Evolutionary conservation across 2,797 vertebrate species (phyloP), one percentile per base, ranked within the genome.

Genomic region (Paedocypris micromegethes): DNA sequence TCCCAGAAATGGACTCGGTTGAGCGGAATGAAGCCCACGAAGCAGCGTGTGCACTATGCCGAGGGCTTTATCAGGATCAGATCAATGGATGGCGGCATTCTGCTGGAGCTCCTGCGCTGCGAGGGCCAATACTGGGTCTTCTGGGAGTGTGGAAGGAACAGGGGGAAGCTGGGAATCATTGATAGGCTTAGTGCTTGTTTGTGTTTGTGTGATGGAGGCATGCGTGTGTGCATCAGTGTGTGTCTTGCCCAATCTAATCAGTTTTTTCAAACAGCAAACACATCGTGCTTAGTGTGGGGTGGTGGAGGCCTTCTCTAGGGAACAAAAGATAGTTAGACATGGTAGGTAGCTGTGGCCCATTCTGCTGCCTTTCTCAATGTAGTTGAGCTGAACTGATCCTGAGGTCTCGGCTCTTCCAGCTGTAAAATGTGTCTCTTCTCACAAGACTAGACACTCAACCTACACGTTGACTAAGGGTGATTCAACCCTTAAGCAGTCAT

Each of bases 1-100:
- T 86, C 81, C 80, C 86, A 86, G 84, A 88, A 87, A 88, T 88
- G 87, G 84, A 86, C 86, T 87, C 83, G 86, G 73, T 87, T 88
- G 86, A 88, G 88, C 83, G 82, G 86, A 89, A 89, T 90, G 86
- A 89, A 88, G 84, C 84, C 82, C 86, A 86, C 82, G 86, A 87
- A 86, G 85, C 83, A 80, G 81, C 84, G 76, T 83, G 85, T 86
- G 85, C 86, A 85, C 85, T 83, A 84, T 75, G 72, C 82, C 77
- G 82, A 82, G 79, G 78, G 86, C 84, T 89, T 88, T 87, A 89
- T 88, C 87, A 88, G 84, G 87, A 86, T 81, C 74, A 87, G 87
- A 90, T 90, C 89, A 88, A 87, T 90, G 86, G 84, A 84, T 75
- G 79, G 80, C 80, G 81, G 84, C 84, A 86, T 88, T 89, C 86